phyloP scores from a whole-genome alignment of 2,888 invertebrate species.

The Epirrita christyi region DNA sequence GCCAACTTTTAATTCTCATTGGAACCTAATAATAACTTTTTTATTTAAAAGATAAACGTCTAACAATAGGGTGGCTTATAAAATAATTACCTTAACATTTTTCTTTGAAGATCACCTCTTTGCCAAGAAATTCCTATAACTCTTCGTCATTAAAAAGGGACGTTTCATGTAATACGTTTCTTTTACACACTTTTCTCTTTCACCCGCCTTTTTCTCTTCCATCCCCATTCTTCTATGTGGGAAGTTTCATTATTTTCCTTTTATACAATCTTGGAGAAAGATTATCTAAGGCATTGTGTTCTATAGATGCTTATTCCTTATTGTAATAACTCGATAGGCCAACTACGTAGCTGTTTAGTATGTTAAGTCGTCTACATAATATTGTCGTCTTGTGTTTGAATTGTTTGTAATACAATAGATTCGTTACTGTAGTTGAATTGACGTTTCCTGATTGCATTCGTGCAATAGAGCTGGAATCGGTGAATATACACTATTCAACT shows the following conservation, averaged over 20 bases:
- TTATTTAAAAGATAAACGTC: slow-evolving; percentile 41
- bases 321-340: slow-evolving; percentile 47
- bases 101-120: slow-evolving; percentile 41
- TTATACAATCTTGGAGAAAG: slow-evolving; percentile 51
- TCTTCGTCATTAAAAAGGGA: slow-evolving; percentile 40
- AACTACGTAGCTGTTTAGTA: slow-evolving; percentile 11
- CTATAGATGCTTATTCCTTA: slow-evolving; percentile 47
- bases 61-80: slow-evolving; percentile 40
- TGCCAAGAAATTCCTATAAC: slow-evolving; percentile 34
- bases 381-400: slow-evolving; percentile 19
- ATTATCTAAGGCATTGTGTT: slow-evolving; percentile 54
- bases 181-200: slow-evolving; percentile 40
- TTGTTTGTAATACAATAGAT: slow-evolving; percentile 18
- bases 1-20: slow-evolving; percentile 40
- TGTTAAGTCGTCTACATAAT: slow-evolving; percentile 3
- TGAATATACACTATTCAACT: slow-evolving; percentile 12
- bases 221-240: slow-evolving; percentile 38
- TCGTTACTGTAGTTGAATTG: slow-evolving; percentile 15
- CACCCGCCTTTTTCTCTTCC: slow-evolving; percentile 15
- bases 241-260: slow-evolving; percentile 55
- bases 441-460: slow-evolving; percentile 16
- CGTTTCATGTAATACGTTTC: slow-evolving; percentile 45
- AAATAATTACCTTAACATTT: slow-evolving; percentile 45
- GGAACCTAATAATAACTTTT: slow-evolving; percentile 39
- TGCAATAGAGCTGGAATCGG: slow-evolving; percentile 17